Evolutionary conservation across 2,113 vertebrate species (phyloP), one percentile per base, ranked within the genome.

Genomic region (Sander lucioperca): DNA sequence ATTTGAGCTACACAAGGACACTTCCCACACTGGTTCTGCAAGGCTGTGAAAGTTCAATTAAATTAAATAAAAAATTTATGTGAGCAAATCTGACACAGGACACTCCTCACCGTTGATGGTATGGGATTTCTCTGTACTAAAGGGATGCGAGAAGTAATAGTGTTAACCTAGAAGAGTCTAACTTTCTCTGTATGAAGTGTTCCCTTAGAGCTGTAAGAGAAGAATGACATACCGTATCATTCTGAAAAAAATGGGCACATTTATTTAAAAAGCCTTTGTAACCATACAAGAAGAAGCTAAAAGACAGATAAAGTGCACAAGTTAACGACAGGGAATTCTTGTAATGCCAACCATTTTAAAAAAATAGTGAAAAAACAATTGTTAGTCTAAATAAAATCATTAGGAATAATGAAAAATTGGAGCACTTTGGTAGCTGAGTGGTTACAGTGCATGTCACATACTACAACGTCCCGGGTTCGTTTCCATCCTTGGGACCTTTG

Each of bases 1-100:
- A 15, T 63, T 83, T 11, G 68, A 76, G 72, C 19, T 69, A 25
- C 56, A 51, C 16, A 5, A 25, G 36, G n/a, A 70, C 76, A 57
- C 36, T 21, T 72, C 13, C 33, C 33, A 51, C 56, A 58, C 12
- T 23, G 45, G 15, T 50, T 27, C 25, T 47, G 45, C 59, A 14
- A 53, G 43, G 18, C 25, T 8, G 12, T 43, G 16, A 67, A n/a
- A 61, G 30, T 33, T 65, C 1, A 50, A 18, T 9, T 21, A 48
- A 50, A 18, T 9, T 21, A 48, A 79, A 73, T 54, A 43, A 54
- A 54, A 23, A 54, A 54, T 59, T 16, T 2, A 23, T 59, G 47
- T 36, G 57, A 79, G 48, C 12, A 57, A 63, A 16, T 47, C 18
- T 57, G 43, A 74, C 3, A 54, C 12, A 19, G 67, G 21, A 48